Base-by-base conservation (phyloP, 2,888 invertebrate species). In the Drosophila picticornis region DNA sequence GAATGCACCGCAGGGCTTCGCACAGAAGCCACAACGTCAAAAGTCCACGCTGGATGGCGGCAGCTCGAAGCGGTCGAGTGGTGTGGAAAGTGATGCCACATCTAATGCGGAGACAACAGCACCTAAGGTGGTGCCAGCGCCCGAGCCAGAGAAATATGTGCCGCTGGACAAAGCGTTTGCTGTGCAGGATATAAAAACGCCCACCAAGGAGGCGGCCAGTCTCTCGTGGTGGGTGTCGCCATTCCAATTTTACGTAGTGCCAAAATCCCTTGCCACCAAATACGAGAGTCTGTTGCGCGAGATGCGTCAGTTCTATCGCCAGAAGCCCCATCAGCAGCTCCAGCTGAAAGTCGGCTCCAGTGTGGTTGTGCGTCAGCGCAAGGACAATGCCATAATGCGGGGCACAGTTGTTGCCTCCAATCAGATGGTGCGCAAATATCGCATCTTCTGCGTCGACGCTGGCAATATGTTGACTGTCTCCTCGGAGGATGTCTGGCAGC, bases 161-260 rank as follows among this genome's bases (percentile, higher is more conserved):
- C 80, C 94, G 0, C 72, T 94, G 1, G 94, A 94, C 13, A 94
- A 94, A 0, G 92, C 94, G 0, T 96, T 95, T 93, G 63, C 80
- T 0, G 93, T 94, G 6, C 93, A 94, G 1, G 84, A 93, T 0
- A 92, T 95, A 4, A 94, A 94, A 27, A 90, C 94, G 1, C 95
- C 95, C 22, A 93, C 93, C 0, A 94, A 94, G 60, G 94, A 95
- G 61, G 94, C 95, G 66, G 94, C 96, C 0, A 94, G 94, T 2
- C 94, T 97, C 46, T 95, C 96, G 2, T 97, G 97, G 97, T 96
- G 96, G 90, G 95, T 95, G 63, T 96, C 96, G 72, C 97, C 97
- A 0, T 94, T 95, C 72, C 95, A 95, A 81, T 97, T 97, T 92
- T 96, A 95, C 92, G 95, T 95, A 0, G 96, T 96, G 83, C 93